Base-by-base conservation (phyloP, 2,888 invertebrate genomes). In the Idaea aversata region DNA sequence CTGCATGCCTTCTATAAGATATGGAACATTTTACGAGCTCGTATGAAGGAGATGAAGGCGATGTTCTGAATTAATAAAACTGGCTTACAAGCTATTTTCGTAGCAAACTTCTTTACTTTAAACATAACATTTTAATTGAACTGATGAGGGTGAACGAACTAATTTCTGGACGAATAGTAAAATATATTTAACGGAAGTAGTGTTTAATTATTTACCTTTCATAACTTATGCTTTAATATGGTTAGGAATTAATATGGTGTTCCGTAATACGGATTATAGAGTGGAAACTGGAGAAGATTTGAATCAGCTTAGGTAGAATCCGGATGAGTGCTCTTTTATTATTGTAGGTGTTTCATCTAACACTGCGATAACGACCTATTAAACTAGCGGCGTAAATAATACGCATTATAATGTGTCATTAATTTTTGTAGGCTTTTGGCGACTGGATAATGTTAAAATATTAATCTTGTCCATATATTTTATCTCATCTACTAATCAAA, bases 291-390 rank as follows among this genome's bases (percentile, higher is more conserved):
- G 72, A 75, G 72, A 74, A 69, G 73, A 79, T 25, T 2, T 84
- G 81, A 82, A 79, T 82, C 81, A 84, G 72, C 76, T 71, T 74
- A 69, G 70, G 47, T 47, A 47, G 76, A 87, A 86, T 76, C 80
- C 81, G 72, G 74, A 74, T 72, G 71, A 83, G 84, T 86, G 84
- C 73, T 70, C 77, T 78, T 72, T 71, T 68, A 47, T 47, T 47
- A 47, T 25, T 36, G 15, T 58, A 58, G 34, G 60, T 61, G 47
- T 47, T 47, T 47, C 47, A 47, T 47, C 10, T 4, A 47, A 47
- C 47, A 47, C 47, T 47, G 47, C 10, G 10, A 47, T 47, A 10
- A 10, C 10, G 10, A 47, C 47, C 47, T 47, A 10, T 47, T 47
- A 47, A 47, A 47, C 4, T 47, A 10, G 2, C 47, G 2, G 47